Evolutionary conservation across 2,113 vertebrate genomes (phyloP).

Genomic region (Chionodraco myersi): DNA sequence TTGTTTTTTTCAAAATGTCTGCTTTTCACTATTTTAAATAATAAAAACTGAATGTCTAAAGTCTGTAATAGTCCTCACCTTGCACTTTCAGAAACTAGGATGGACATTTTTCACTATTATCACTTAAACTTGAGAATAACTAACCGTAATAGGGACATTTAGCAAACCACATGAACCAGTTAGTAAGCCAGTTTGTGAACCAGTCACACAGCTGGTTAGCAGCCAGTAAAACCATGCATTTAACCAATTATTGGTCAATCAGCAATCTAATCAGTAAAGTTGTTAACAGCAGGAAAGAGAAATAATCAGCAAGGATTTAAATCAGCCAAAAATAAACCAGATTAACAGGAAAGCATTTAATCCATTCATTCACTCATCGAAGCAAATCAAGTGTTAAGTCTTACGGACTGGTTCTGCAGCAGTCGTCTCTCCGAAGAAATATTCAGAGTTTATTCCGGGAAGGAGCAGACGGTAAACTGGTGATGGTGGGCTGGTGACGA

Average conservation of each 20-base stretch:
- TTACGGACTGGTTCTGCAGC: slow-evolving; percentile 49
- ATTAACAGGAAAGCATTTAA: neutral
- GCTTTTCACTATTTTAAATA: too few species aligned
- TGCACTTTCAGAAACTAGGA: too few species aligned
- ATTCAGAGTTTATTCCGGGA: slow-evolving; percentile 40
- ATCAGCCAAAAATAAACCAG: neutral
- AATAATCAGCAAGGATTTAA: neutral
- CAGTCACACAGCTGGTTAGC: neutral
- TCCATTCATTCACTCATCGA: neutral
- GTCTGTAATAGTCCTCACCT: too few species aligned
- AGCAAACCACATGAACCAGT: neutral
- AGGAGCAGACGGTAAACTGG: slow-evolving; percentile 35
- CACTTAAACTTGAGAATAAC: too few species aligned
- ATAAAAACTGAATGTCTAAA: too few species aligned
- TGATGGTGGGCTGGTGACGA: slow-evolving; percentile 53
- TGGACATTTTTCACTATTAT: too few species aligned
- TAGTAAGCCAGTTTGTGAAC: neutral
- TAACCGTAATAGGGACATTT: too few species aligned
- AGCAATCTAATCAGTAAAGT: neutral
- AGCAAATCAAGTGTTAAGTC: neutral
- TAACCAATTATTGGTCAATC: neutral
- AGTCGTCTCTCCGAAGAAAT: slow-evolving; percentile 33
- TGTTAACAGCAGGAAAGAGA: neutral
- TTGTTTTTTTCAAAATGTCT: too few species aligned
- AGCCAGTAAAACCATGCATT: too few species aligned